Evolutionary conservation across 2,888 invertebrate genomes (phyloP), one percentile per base, ranked within the genome.

Genomic region (Nasonovia ribisnigri): DNA sequence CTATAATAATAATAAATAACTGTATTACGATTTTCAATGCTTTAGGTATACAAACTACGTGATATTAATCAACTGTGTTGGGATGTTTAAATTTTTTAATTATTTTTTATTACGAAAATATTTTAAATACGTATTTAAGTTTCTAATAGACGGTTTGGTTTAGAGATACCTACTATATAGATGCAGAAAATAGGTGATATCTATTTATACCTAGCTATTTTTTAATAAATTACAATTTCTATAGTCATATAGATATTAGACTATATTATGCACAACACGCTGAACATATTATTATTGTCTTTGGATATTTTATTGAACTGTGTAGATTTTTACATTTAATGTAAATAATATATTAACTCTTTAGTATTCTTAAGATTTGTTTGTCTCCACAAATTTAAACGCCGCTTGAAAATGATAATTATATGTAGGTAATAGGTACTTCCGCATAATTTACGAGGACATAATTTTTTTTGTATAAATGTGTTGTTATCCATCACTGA

Each of bases 371-470:
- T 87, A 87, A 87, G 16, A 29, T 36, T 51, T n/a, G 87, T 48
- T 48, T 87, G 46, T n/a, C 29, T 87, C n/a, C 5, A 87, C 20
- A 77, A 77, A 36, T 77, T 36, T 77, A 77, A 36, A 36, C 77
- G 8, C 36, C 8, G 8, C 36, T 36, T 36, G 36, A 77, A 77
- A 42, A 77, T 36, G 1, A 77, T 36, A 24, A 20, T 60, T 3
- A 29, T 54, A 13, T 54, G 36, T 54, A 16, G 6, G 29, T 46
- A 46, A 11, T 51, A 16, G 51, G 16, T 46, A 93, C 89, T 93
- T 93, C 93, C 93, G 93, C 90, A 67, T 93, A 57, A n/a, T 48
- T 84, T 46, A 16, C 93, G 77, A 88, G 88, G 77, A 90, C 93
- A 36, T 84, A 24, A 16, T 48, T 89, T 84, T 54, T 46, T 84